Evolutionary conservation across 2,888 invertebrate species (phyloP), one percentile per base, ranked within the genome.

Genomic region (Phortica okadai): DNA sequence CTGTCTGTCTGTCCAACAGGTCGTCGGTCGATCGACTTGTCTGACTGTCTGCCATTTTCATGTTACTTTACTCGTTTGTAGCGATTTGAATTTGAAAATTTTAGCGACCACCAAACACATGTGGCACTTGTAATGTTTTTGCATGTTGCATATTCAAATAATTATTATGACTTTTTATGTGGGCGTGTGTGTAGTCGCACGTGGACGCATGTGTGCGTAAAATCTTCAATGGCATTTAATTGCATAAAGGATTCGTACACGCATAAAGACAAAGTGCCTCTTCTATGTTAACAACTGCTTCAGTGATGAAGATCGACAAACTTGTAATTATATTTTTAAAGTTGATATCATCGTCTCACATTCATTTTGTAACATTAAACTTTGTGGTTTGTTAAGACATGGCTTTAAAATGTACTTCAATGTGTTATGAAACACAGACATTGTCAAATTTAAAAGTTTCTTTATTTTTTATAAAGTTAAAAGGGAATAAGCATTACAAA

Each of bases 151-250:
- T 62, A 42, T 81, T 74, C 11, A 74, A 73, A 66, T 84, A 85
- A 85, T 87, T 82, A 87, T 87, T 80, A 87, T 81, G 84, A 83
- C 86, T 85, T 78, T 74, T 14, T 69, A 67, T 64, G 69, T 67
- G 44, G 54, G 66, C 2, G n/a, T 62, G 10, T 62, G 25, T 81
- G 82, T 76, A 77, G 21, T 50, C 33, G 14, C 42, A 66, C 8
- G 44, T 42, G 75, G 80, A 78, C 86, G 82, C 79, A 82, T 84
- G 88, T 86, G 89, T 86, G 86, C 89, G 86, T 88, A 80, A 44
- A 80, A 81, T 80, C 79, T 76, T 80, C 79, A 79, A 82, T 81
- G 81, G 82, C 84, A 86, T 88, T 89, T 86, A 86, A 86, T 86
- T 86, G 86, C 88, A 86, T 80, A 85, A 83, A 85, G 88, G 56